Conservation (phyloP, 2,888 invertebrate species). For the Metallyticus violacea region DNA sequence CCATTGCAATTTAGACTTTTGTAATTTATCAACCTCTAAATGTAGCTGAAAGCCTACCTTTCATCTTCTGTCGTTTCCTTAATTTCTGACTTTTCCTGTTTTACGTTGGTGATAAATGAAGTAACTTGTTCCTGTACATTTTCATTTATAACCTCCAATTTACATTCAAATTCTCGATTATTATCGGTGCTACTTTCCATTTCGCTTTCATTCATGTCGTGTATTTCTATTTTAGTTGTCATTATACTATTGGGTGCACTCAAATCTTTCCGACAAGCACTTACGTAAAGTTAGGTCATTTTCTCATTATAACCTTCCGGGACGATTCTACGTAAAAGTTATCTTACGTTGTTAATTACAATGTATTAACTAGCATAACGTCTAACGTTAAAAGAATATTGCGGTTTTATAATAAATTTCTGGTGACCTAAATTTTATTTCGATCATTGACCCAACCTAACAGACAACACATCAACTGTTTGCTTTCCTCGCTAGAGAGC, state of each 20-base stretch:
- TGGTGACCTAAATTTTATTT: background rate
- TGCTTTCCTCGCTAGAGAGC: background rate
- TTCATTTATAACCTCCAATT: background rate
- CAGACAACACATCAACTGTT: background rate
- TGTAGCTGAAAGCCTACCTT: slow-evolving; percentile 15
- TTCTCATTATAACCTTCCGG: background rate
- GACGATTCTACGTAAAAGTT: background rate
- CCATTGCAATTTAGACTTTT: too few relatives aligned
- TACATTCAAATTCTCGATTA: background rate
- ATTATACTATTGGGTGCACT: too few relatives aligned
- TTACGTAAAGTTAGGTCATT: background rate
- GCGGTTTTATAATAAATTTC: background rate
- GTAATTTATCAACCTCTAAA: too few relatives aligned
- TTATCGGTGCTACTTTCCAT: background rate
- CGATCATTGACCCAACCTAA: slow-evolving; percentile 15
- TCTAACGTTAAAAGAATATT: background rate
- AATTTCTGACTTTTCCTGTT: slow-evolving; percentile 7
- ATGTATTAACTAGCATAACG: background rate
- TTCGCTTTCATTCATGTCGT: background rate
- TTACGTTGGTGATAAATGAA: background rate
- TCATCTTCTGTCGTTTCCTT: slow-evolving; percentile 26
- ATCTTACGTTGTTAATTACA: background rate
- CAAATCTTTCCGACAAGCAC: background rate
- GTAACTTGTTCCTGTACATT: background rate
- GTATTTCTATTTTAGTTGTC: background rate